phyloP scores from a whole-genome alignment of 1,140 invertebrate genomes.

The Babylonia areolata region DNA sequence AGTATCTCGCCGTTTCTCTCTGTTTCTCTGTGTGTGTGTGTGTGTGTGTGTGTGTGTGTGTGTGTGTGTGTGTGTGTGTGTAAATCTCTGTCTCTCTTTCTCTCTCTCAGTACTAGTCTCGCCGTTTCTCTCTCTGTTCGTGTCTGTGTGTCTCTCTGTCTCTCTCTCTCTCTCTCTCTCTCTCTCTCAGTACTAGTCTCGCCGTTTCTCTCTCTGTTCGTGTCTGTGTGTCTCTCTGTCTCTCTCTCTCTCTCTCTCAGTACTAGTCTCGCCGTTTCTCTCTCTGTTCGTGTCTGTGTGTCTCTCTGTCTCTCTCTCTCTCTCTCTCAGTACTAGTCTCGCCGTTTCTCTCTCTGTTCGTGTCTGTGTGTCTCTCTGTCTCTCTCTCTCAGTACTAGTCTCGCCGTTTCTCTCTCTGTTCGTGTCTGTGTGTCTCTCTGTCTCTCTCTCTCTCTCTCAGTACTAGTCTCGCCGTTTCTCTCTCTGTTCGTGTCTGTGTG shows the following conservation, averaged over 20 bases:
- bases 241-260: not conserved
- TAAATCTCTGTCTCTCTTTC: not conserved
- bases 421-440: too few relatives aligned
- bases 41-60: not conserved
- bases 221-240: not conserved
- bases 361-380: too few relatives aligned
- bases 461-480: too few relatives aligned
- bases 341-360: not conserved
- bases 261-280: not conserved
- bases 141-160: not conserved
- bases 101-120: not conserved
- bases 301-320: not conserved
- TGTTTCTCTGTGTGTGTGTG: not conserved
- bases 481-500: too few relatives aligned
- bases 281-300: not conserved
- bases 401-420: too few relatives aligned
- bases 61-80: not conserved
- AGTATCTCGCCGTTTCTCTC: not conserved
- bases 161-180: conserved; percentile 5
- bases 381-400: too few relatives aligned
- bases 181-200: too few relatives aligned
- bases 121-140: not conserved
- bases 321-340: not conserved
- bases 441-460: too few relatives aligned
- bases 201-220: too few relatives aligned